A percentile compares a stretch with the other conserved stretches of the same genome.
Conservation (phyloP, 2,113 vertebrate species). For the Menura novaehollandiae region DNA sequence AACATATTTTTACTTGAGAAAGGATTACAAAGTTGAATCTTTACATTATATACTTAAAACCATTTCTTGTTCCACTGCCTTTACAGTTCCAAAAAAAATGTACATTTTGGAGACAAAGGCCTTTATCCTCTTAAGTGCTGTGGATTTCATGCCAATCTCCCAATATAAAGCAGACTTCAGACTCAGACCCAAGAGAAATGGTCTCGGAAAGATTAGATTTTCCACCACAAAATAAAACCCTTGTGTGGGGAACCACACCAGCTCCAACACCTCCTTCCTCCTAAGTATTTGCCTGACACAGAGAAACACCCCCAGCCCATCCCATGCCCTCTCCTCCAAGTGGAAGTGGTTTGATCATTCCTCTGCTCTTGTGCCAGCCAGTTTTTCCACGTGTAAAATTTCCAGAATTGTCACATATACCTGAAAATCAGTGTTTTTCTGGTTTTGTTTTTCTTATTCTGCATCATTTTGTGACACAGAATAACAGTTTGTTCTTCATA, state of each 20-base stretch:
- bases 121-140: constrained; percentile 35
- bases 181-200: constrained; percentile 1
- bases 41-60: constrained; percentile 4
- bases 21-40: constrained; percentile 4
- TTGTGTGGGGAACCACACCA: not conserved
- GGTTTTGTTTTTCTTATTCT: not conserved
- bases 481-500: not conserved
- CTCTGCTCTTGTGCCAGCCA: not conserved
- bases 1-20: constrained; percentile 20
- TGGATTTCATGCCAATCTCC: constrained; percentile 55
- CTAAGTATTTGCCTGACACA: accelerated
- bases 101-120: constrained; percentile 52
- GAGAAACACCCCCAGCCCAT: not conserved
- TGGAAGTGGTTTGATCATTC: not conserved
- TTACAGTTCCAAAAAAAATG: not conserved
- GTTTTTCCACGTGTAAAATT: not conserved
- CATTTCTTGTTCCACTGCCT: constrained; percentile 17
- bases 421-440: not conserved
- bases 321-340: not conserved
- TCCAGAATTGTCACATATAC: not conserved
- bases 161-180: constrained; percentile 51
- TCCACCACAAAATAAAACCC: constrained; percentile 24
- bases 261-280: not conserved
- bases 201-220: constrained; percentile 21
- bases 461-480: not conserved